Conservation (phyloP, 2,113 vertebrate genomes). For the Ornithorhynchus anatinus region DNA sequence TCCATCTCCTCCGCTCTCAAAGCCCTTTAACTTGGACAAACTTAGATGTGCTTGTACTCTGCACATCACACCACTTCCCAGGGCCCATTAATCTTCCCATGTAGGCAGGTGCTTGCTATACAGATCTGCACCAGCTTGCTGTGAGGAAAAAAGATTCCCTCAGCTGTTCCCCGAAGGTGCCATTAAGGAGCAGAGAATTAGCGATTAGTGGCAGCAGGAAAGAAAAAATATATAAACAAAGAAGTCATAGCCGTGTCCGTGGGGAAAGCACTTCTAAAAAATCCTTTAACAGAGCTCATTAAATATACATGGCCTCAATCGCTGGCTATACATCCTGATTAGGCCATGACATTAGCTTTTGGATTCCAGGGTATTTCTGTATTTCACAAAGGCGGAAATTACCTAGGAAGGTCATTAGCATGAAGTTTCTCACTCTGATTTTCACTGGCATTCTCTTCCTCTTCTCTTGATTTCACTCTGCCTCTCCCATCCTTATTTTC, state of each 20-base stretch:
- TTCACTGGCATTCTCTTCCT: too few relatives aligned
- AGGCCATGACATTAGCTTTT: conserved; percentile 39
- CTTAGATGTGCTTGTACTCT: too few relatives aligned
- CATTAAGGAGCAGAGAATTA: conserved; percentile 46
- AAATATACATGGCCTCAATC: conserved; percentile 59
- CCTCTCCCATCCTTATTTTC: too few relatives aligned
- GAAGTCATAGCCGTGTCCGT: conserved; percentile 41
- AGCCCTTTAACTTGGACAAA: too few relatives aligned
- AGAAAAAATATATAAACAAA: conserved; percentile 55
- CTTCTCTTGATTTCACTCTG: too few relatives aligned
- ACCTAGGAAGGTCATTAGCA: too few relatives aligned
- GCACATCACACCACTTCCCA: too few relatives aligned
- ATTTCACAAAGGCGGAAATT: neutral
- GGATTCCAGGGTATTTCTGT: conserved; percentile 13
- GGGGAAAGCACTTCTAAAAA: conserved; percentile 62
- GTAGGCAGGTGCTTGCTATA: neutral
- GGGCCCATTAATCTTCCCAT: neutral
- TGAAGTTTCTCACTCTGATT: too few relatives aligned
- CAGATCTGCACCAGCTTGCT: neutral
- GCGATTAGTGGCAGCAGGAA: conserved; percentile 64
- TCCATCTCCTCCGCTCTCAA: too few relatives aligned
- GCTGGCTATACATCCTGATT: conserved; percentile 67
- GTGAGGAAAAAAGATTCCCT: conserved; percentile 33
- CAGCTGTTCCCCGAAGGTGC: conserved; percentile 56
- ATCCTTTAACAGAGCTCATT: conserved; percentile 63